A percentile compares a stretch with the other conserved stretches of the same genome.
Conservation (phyloP, 2,113 vertebrate genomes). For the Naja naja region DNA sequence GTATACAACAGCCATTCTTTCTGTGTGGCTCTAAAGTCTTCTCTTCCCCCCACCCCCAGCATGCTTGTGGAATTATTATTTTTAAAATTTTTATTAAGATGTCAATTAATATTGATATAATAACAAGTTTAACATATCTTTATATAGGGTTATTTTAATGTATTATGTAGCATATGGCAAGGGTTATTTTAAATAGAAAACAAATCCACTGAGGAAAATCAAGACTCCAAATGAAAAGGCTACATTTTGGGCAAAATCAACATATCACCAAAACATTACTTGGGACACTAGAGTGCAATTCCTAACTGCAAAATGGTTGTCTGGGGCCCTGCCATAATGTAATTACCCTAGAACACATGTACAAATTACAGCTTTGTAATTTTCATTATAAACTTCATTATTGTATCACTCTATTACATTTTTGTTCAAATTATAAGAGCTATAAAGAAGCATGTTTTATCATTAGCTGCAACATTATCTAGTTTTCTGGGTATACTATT, state of each 20-base stretch:
- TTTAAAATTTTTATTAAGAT: not conserved
- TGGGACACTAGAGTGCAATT: not conserved
- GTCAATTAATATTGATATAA: not conserved
- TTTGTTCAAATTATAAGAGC: conserved; percentile 13
- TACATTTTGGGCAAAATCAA: not conserved
- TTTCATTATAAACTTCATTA: not conserved
- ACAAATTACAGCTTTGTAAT: not conserved
- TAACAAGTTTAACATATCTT: not conserved
- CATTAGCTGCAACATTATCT: not conserved
- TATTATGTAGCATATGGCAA: not conserved
- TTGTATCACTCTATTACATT: not conserved
- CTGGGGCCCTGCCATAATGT: not conserved
- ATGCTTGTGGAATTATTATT: not conserved
- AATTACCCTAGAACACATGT: not conserved
- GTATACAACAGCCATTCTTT: not conserved
- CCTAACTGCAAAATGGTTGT: not conserved
- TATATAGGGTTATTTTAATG: not conserved
- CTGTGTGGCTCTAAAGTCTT: not conserved
- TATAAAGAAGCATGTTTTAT: not conserved
- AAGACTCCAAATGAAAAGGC: not conserved
- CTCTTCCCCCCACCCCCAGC: not conserved
- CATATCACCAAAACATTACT: not conserved
- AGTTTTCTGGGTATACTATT: not conserved
- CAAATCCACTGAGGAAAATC: not conserved
- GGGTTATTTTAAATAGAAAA: not conserved